Percentiles rank a stretch among this genome's conserved stretches.
Conservation (phyloP, 1,140 invertebrate genomes). For the Neodiprion lecontei region DNA sequence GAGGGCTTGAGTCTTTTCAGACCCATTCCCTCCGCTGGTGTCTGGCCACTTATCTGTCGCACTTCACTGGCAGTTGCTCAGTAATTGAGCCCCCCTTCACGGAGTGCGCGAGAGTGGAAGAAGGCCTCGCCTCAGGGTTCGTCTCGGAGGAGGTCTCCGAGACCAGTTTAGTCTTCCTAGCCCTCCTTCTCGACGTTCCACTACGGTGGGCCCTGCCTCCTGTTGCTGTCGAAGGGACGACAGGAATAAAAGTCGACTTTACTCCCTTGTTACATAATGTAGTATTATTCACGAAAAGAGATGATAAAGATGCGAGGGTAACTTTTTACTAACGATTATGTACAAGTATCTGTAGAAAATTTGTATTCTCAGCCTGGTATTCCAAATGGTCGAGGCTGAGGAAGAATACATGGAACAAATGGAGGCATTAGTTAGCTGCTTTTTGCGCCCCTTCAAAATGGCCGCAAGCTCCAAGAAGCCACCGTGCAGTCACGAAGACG, state of each 20-base stretch:
- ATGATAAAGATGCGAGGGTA: not conserved
- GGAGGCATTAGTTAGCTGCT: constrained; percentile 91
- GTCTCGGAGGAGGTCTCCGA: too few relatives aligned
- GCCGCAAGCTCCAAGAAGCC: constrained; percentile 93
- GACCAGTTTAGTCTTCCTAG: not conserved
- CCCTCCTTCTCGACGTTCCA: constrained; percentile 9
- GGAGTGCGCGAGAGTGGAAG: not conserved
- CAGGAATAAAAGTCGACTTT: too few relatives aligned
- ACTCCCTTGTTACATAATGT: too few relatives aligned
- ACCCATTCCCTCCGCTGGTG: too few relatives aligned
- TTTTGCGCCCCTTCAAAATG: constrained; percentile 92
- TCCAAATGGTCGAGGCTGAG: constrained; percentile 91
- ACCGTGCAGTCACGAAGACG: constrained; percentile 92
- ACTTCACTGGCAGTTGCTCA: not conserved
- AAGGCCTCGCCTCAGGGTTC: not conserved
- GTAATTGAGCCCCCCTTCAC: not conserved
- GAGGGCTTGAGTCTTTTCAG: not conserved
- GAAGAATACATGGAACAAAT: constrained; percentile 93
- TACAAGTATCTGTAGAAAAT: not conserved
- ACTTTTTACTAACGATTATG: too few relatives aligned
- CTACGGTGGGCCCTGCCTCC: not conserved
- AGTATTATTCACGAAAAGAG: too few relatives aligned
- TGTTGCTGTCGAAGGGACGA: not conserved
- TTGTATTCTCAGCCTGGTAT: constrained; percentile 74
- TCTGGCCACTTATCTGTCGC: not conserved